These are phyloP conservation scores for Xanthia togata DNA, from an alignment of 2,888 invertebrate genomes.

Conservation along the genomic window DNA sequence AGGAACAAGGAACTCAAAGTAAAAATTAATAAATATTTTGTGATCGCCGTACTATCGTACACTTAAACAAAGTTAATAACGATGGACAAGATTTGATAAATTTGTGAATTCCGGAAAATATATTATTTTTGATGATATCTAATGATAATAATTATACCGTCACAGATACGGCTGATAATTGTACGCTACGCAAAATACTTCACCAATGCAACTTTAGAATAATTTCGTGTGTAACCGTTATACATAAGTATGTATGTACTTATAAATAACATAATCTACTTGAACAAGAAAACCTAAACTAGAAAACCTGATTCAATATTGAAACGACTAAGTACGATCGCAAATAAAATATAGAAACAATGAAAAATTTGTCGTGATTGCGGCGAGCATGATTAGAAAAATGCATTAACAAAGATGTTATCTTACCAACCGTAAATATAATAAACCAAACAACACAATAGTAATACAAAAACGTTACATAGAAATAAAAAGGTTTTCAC, in stretches of 20 bases:
- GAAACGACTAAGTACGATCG: neutral
- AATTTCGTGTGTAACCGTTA: neutral
- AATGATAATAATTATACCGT: constrained; percentile 21
- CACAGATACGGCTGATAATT: constrained; percentile 34
- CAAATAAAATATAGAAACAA: neutral
- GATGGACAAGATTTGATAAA: constrained; percentile 46
- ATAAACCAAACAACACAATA: constrained; percentile 6
- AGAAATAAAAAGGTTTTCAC: constrained; percentile 45
- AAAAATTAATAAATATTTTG: constrained; percentile 21
- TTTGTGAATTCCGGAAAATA: constrained; percentile 34
- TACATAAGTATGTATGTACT: neutral
- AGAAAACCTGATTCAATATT: constrained; percentile 19
- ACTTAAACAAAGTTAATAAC: constrained; percentile 50
- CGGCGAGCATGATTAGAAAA: constrained; percentile 1
- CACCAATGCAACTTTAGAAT: neutral
- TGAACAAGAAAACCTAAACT: neutral
- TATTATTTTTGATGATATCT: constrained; percentile 28
- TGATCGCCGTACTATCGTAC: constrained; percentile 28
- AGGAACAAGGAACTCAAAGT: neutral
- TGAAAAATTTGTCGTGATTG: neutral
- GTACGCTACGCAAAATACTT: neutral
- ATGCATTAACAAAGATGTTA: constrained; percentile 1
- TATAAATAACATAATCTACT: neutral
- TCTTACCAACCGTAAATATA: constrained; percentile 1
- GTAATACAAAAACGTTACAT: constrained; percentile 12